Conservation (phyloP, 2,888 invertebrate species). For the Xylocampa areola region DNA sequence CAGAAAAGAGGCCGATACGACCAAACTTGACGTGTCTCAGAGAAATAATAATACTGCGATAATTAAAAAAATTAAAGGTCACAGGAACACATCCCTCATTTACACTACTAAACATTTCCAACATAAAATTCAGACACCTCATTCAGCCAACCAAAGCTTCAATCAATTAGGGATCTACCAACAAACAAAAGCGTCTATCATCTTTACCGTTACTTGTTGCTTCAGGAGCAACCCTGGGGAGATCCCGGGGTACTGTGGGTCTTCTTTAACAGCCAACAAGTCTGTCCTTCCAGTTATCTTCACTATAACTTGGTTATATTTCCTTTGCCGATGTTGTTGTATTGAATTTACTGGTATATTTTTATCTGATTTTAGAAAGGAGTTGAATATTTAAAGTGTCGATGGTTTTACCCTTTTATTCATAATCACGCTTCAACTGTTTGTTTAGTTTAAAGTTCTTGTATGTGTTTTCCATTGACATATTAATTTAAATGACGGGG, state of each 20-base stretch:
- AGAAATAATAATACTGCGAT: too few relatives aligned
- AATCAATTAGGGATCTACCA: slow-evolving; percentile 47
- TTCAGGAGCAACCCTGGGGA: slow-evolving; percentile 55
- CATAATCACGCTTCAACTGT: too few relatives aligned
- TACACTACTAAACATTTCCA: neutral
- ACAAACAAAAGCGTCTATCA: slow-evolving; percentile 27
- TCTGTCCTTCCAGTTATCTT: slow-evolving; percentile 35
- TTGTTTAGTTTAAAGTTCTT: too few relatives aligned
- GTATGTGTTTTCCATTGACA: too few relatives aligned
- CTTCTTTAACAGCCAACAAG: slow-evolving; percentile 45
- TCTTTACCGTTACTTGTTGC: slow-evolving; percentile 66
- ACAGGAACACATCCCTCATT: too few relatives aligned
- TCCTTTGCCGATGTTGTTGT: slow-evolving; percentile 31
- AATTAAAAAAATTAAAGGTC: too few relatives aligned
- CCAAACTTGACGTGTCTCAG: too few relatives aligned
- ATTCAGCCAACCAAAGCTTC: slow-evolving; percentile 9
- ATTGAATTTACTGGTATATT: slow-evolving; percentile 10
- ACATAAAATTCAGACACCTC: neutral
- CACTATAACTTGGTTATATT: slow-evolving; percentile 33
- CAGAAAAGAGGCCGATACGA: too few relatives aligned
- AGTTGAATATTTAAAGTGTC: too few relatives aligned
- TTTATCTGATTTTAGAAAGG: slow-evolving; percentile 9
- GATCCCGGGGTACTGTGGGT: slow-evolving; percentile 48
- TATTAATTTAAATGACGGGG: too few relatives aligned
- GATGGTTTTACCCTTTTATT: too few relatives aligned